These are phyloP conservation scores for Abscondita cerata DNA, from an alignment of 2,888 invertebrate genomes.

Conservation along the genomic window DNA sequence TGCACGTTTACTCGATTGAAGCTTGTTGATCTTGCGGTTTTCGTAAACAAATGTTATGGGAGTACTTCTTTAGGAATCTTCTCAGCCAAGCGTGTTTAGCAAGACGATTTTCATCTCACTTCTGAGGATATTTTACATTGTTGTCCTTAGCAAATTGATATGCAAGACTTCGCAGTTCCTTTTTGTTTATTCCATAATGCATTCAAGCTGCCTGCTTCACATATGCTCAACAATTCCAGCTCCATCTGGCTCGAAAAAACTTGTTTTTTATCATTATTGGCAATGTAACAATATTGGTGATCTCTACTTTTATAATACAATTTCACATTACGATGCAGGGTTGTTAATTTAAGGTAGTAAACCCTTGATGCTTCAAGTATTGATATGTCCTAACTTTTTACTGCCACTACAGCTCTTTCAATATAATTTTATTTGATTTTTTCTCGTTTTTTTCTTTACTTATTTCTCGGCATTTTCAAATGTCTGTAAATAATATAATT, in stretches of 20 bases:
- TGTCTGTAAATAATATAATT: neutral
- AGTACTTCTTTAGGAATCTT: neutral
- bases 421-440: neutral
- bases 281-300: neutral
- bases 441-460: neutral
- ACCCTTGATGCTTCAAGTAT: neutral
- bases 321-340: neutral
- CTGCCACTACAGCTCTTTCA: neutral
- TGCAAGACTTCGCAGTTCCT: neutral
- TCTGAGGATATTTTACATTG: neutral
- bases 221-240: neutral
- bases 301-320: neutral
- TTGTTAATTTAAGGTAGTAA: neutral
- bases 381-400: neutral
- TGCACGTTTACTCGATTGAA: neutral
- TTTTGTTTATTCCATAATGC: constrained; percentile 3
- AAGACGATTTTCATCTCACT: neutral
- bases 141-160: neutral
- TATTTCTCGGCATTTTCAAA: constrained; percentile 1
- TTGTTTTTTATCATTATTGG: neutral
- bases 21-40: neutral
- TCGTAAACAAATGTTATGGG: neutral
- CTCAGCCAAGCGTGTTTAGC: neutral
- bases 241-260: neutral
- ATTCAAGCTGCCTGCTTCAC: neutral